Conservation (phyloP, 2,888 invertebrate species). For the Caenorhabditis doughertyi region DNA sequence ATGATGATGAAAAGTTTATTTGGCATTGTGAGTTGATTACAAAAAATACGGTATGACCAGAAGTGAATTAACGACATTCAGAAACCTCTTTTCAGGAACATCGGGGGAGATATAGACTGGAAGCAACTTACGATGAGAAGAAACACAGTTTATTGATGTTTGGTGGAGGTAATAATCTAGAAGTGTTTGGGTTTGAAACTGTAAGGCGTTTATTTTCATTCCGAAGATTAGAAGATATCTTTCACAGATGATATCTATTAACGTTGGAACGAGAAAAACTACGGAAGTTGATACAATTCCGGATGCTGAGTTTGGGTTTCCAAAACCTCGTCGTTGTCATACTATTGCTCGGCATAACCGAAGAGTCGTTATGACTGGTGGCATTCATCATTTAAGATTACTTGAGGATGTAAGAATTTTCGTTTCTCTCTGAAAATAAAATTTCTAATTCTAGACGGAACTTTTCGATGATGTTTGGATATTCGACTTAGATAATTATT, state of each 20-base stretch:
- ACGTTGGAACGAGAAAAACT: constrained; percentile 49
- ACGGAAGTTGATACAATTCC: constrained; percentile 39
- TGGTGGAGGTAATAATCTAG: constrained; percentile 71
- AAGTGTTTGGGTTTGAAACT: constrained; percentile 62
- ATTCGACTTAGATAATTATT: constrained; percentile 67
- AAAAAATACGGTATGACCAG: constrained; percentile 13
- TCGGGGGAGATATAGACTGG: constrained; percentile 71
- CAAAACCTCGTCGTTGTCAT: constrained; percentile 35
- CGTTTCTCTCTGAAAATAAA: too few relatives aligned
- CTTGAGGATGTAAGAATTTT: too few relatives aligned
- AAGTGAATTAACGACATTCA: neutral
- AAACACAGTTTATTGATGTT: constrained; percentile 60
- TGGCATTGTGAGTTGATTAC: constrained; percentile 39
- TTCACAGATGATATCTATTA: constrained; percentile 60
- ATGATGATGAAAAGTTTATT: constrained; percentile 8
- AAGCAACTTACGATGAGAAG: constrained; percentile 64
- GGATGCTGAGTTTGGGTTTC: constrained; percentile 44
- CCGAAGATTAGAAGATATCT: too few relatives aligned
- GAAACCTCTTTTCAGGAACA: neutral
- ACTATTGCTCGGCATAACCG: constrained; percentile 25
- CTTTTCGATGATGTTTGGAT: constrained; percentile 68
- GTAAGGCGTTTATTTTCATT: too few relatives aligned
- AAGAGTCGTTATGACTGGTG: constrained; percentile 31
- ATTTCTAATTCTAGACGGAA: neutral
- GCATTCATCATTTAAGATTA: constrained; percentile 25